phyloP scores from a whole-genome alignment of 2,888 invertebrate species.

The Ornithoptera priamus region DNA sequence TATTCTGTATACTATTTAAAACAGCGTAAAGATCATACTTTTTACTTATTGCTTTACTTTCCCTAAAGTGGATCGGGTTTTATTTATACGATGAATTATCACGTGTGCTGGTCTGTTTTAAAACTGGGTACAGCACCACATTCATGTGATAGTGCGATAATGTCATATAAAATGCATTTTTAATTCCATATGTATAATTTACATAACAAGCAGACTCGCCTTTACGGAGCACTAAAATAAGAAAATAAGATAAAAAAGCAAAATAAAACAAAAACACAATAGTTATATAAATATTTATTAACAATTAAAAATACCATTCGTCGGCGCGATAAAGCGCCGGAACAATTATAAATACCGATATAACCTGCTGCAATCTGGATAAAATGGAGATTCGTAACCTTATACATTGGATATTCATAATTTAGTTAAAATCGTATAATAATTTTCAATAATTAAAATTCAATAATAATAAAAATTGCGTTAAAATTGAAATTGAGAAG shows the following conservation, averaged over 20 bases:
- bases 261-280: conserved; percentile 64
- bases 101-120: too few species aligned
- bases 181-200: too few species aligned
- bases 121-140: too few species aligned
- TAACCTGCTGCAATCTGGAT: conserved; percentile 33
- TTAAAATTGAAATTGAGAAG: conserved; percentile 55
- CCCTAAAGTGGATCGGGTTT: too few species aligned
- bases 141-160: too few species aligned
- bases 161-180: too few species aligned
- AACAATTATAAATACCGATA: conserved; percentile 45
- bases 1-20: too few species aligned
- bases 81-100: too few species aligned
- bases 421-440: conserved; percentile 13
- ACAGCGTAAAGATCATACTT: too few species aligned
- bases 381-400: conserved; percentile 65
- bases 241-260: conserved; percentile 28
- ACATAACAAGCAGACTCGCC: too few species aligned
- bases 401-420: conserved; percentile 23
- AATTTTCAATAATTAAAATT: conserved; percentile 18
- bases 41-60: too few species aligned
- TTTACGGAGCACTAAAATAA: too few species aligned
- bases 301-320: conserved; percentile 70
- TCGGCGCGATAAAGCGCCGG: conserved; percentile 54
- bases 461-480: conserved; percentile 31
- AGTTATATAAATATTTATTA: conserved; percentile 78